Evolutionary conservation across 2,797 vertebrate genomes (phyloP).

Genomic region (Ibycter americanus): DNA sequence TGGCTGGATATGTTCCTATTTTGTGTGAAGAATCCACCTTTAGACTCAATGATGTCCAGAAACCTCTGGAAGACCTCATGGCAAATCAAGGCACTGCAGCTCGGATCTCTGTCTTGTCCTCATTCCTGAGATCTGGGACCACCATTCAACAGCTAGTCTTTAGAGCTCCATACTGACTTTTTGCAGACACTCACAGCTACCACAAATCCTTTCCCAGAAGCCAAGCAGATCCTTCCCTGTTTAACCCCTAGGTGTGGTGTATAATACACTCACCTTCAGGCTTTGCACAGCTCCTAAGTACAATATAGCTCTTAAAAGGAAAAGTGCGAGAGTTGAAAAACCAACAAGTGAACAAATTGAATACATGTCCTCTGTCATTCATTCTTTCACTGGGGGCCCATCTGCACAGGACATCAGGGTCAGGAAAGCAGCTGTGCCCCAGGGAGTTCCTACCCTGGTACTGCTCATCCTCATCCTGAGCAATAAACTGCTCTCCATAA

Average conservation of each 20-base stretch:
- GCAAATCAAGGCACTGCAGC: neutral
- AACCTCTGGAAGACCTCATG: neutral
- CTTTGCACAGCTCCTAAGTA: neutral
- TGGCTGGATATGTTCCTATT: rapidly evolving
- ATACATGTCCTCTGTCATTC: neutral
- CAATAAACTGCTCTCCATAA: neutral
- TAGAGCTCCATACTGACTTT: neutral
- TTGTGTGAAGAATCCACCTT: neutral
- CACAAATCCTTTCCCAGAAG: neutral
- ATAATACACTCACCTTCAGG: neutral
- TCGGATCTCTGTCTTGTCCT: neutral
- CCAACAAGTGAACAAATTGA: neutral
- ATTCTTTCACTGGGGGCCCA: neutral
- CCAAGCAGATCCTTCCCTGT: neutral
- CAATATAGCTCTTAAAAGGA: neutral
- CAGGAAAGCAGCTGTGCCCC: neutral
- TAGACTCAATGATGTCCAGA: neutral
- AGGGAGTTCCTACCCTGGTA: neutral
- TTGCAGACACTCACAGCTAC: neutral
- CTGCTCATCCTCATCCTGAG: neutral
- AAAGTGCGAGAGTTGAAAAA: neutral
- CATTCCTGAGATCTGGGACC: neutral
- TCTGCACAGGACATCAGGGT: neutral
- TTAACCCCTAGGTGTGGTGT: neutral
- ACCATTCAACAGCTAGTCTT: neutral